Conservation (phyloP, 2,113 vertebrate genomes). For the Mastomys natalensis region DNA sequence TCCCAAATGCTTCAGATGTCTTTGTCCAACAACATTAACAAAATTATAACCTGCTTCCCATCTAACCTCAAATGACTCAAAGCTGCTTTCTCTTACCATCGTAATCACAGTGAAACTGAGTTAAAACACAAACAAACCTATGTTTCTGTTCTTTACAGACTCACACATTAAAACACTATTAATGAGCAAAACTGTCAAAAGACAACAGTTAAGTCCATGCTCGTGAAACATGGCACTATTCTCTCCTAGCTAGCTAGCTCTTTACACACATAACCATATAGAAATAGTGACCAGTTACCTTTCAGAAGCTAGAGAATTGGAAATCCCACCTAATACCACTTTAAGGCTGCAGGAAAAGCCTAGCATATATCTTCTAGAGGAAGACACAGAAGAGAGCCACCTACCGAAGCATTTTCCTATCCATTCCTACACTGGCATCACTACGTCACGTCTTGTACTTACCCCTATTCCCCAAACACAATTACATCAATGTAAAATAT, state of each 20-base stretch:
- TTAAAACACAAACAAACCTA: background rate
- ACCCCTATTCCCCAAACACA: slow-evolving; percentile 1
- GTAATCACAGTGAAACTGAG: slow-evolving; percentile 2
- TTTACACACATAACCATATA: slow-evolving; percentile 8
- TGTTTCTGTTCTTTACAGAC: slow-evolving; percentile 19
- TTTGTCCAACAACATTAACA: background rate
- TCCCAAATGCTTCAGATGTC: slow-evolving; percentile 5
- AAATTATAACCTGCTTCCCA: background rate
- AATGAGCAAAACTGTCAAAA: slow-evolving; percentile 43
- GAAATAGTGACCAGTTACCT: background rate
- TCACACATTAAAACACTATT: background rate
- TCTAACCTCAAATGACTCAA: slow-evolving; percentile 33
- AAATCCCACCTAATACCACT: slow-evolving; percentile 48
- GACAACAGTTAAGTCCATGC: background rate
- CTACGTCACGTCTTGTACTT: background rate
- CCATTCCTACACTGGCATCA: background rate
- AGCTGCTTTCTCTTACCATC: slow-evolving; percentile 11
- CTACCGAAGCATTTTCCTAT: background rate
- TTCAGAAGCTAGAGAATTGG: slow-evolving; percentile 40
- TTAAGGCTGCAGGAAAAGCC: background rate
- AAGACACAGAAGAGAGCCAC: background rate
- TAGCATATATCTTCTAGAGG: slow-evolving; percentile 17
- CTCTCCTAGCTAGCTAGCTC: slow-evolving; percentile 1
- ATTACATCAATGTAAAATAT: background rate
- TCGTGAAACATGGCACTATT: background rate